These are phyloP conservation scores for Gouania willdenowi DNA, from an alignment of 2,797 vertebrate genomes.

Conservation along the genomic window DNA sequence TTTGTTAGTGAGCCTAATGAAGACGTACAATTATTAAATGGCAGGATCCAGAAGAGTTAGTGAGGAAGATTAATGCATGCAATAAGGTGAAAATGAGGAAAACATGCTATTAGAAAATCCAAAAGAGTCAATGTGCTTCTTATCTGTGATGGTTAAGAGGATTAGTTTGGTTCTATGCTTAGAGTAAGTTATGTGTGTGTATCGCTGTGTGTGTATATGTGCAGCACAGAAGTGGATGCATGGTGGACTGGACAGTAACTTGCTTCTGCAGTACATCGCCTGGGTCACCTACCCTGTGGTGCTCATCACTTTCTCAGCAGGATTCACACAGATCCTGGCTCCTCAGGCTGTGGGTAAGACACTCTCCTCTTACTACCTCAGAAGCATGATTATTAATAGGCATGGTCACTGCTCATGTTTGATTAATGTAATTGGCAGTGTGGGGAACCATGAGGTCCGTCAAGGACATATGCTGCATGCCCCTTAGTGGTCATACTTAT, in stretches of 20 bases:
- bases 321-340: constrained; percentile 93
- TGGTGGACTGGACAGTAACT: constrained; percentile 83
- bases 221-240: constrained; percentile 90
- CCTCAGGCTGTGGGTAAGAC: constrained; percentile 90
- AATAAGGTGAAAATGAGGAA: neutral
- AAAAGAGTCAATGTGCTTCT: no score
- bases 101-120: neutral
- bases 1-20: neutral
- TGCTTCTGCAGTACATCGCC: constrained; percentile 92
- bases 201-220: constrained; percentile 38
- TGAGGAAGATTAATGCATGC: neutral
- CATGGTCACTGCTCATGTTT: constrained; percentile 20
- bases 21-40: constrained; percentile 7
- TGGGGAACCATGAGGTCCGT: constrained; percentile 22
- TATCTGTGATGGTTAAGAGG: neutral
- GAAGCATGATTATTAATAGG: no score
- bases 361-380: no score
- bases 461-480: constrained; percentile 28
- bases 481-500: constrained; percentile 18
- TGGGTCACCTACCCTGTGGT: constrained; percentile 94
- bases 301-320: constrained; percentile 95
- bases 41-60: neutral
- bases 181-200: constrained; percentile 16
- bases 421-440: constrained; percentile 30
- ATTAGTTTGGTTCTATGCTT: constrained; percentile 13